A percentile compares a stretch with the other conserved stretches of the same genome.
Conservation (phyloP, 1,140 invertebrate species). For the Pomacea maculata region DNA sequence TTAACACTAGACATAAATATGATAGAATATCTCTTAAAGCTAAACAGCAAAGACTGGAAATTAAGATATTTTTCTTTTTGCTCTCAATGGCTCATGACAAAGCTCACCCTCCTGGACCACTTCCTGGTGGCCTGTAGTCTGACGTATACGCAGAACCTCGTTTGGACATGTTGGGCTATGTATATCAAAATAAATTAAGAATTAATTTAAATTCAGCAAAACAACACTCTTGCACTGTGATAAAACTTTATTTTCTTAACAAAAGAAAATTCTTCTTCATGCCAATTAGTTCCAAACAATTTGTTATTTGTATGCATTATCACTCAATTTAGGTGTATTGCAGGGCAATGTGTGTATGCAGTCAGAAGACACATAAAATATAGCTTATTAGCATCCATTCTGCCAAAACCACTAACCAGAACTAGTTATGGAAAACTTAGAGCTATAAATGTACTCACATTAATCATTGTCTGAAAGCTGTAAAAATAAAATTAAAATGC, state of each 20-base stretch:
- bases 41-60: not conserved
- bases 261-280: no score
- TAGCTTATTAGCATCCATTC: not conserved
- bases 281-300: no score
- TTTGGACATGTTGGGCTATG: conserved; percentile 43
- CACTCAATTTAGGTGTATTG: no score
- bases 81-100: not conserved
- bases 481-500: conserved; percentile 32
- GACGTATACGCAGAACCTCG: conserved; percentile 38
- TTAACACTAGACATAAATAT: not conserved
- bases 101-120: conserved; percentile 25
- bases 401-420: not conserved
- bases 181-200: conserved; percentile 13
- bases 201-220: not conserved
- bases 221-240: not conserved
- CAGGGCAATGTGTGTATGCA: no score
- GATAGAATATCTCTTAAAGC: not conserved
- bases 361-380: no score
- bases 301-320: no score
- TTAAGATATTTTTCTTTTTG: not conserved
- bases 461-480: conserved; percentile 54
- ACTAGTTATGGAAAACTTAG: not conserved
- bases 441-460: conserved; percentile 41
- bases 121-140: conserved; percentile 47
- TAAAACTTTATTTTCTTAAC: no score